phyloP scores from a whole-genome alignment of 2,113 vertebrate genomes.

The Salminus brasiliensis region DNA sequence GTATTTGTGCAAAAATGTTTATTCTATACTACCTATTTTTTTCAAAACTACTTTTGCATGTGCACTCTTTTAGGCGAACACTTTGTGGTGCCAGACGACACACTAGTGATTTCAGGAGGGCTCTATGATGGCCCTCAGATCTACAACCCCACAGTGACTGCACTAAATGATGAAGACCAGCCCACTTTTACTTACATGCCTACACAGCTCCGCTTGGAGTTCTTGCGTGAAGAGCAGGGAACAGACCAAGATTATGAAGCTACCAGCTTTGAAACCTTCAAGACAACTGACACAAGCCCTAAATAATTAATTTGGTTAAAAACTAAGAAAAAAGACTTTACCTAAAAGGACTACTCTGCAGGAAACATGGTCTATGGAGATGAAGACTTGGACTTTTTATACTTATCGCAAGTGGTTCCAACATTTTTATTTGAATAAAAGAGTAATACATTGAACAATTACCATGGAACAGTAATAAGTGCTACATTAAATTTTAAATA shows the following conservation, averaged over 20 bases:
- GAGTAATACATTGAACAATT: not conserved
- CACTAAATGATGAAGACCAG: conserved; percentile 56
- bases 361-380: not conserved
- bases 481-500: not conserved
- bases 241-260: conserved; percentile 19
- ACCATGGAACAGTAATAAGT: not conserved
- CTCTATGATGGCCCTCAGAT: conserved; percentile 72
- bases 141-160: conserved; percentile 60
- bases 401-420: not conserved
- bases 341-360: not conserved
- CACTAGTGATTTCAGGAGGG: conserved; percentile 75
- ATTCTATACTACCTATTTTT: not conserved
- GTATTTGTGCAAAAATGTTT: not conserved
- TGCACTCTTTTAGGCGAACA: conserved; percentile 57
- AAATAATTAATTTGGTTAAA: not conserved
- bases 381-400: not conserved
- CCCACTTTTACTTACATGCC: conserved; percentile 48
- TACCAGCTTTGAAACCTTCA: conserved; percentile 52
- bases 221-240: conserved; percentile 61
- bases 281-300: conserved; percentile 31
- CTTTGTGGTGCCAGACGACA: conserved; percentile 68
- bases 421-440: conserved; percentile 25
- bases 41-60: not conserved
- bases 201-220: conserved; percentile 69
- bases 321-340: not conserved